Evolutionary conservation across 2,113 vertebrate species (phyloP).

Genomic region (Dasypus novemcinctus): DNA sequence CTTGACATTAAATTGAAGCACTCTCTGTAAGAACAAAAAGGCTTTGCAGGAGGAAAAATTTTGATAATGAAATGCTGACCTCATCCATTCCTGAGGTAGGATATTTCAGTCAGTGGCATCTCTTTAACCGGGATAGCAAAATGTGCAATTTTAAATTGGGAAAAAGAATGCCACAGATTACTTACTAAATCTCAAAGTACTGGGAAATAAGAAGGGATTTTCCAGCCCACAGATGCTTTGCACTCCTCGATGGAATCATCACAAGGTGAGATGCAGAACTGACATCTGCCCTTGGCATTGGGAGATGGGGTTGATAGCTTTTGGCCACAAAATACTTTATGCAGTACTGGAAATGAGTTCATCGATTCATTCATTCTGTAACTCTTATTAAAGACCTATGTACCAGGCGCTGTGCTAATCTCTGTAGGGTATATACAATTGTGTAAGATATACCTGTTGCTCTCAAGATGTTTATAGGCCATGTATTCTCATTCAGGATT

Average conservation of each 20-base stretch:
- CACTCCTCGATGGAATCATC: background rate
- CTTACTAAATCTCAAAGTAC: background rate
- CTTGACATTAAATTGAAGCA: background rate
- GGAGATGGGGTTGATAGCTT: background rate
- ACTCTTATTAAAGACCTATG: background rate
- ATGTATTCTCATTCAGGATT: background rate
- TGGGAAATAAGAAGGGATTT: background rate
- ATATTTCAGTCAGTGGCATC: constrained; percentile 26
- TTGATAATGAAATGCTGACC: constrained; percentile 48
- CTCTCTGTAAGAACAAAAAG: background rate
- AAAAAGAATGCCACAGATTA: constrained; percentile 11
- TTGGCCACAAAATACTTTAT: background rate
- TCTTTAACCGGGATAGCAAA: constrained; percentile 31
- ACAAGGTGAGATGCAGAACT: background rate
- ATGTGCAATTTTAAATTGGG: constrained; percentile 39
- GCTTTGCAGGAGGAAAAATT: background rate
- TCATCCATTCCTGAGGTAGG: background rate
- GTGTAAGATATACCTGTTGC: background rate
- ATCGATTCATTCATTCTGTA: background rate
- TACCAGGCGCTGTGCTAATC: background rate
- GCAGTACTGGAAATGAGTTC: background rate
- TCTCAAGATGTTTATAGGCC: background rate
- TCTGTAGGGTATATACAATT: background rate
- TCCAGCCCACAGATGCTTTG: background rate
- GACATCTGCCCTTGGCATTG: background rate